These are phyloP conservation scores for Cinclus mexicanus DNA, from an alignment of 2,113 vertebrate species.

Conservation along the genomic window DNA sequence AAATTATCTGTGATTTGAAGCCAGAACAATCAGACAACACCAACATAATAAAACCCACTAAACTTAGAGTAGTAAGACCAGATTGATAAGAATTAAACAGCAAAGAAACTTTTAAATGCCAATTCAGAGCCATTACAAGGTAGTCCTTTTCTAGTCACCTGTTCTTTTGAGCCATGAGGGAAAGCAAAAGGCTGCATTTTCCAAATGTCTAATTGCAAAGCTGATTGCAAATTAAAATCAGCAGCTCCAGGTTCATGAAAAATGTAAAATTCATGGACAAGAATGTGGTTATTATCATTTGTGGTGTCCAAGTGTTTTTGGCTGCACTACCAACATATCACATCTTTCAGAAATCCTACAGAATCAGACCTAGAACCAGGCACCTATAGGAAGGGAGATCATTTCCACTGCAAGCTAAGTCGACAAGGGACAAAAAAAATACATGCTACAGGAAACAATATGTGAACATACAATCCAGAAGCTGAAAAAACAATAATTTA, in stretches of 20 bases:
- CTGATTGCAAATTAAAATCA: background rate
- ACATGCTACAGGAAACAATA: background rate
- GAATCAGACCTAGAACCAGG: background rate
- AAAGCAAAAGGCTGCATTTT: background rate
- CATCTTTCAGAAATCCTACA: background rate
- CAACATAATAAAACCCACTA: background rate
- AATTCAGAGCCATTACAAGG: background rate
- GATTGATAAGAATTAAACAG: background rate
- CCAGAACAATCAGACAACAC: background rate
- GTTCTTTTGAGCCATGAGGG: background rate
- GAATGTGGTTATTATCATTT: background rate
- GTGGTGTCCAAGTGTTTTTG: accelerated
- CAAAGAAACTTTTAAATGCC: background rate
- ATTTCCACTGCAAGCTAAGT: background rate
- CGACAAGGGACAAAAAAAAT: background rate
- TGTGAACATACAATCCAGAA: background rate
- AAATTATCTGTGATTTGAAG: background rate
- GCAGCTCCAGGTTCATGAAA: background rate
- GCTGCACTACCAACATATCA: background rate
- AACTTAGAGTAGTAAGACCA: background rate
- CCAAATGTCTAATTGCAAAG: background rate
- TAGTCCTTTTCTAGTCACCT: background rate
- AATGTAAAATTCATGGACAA: background rate
- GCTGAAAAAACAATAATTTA: background rate
- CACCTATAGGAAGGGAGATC: background rate